Base-by-base conservation (phyloP, 2,113 vertebrate species). In the Toxostoma redivivum region DNA sequence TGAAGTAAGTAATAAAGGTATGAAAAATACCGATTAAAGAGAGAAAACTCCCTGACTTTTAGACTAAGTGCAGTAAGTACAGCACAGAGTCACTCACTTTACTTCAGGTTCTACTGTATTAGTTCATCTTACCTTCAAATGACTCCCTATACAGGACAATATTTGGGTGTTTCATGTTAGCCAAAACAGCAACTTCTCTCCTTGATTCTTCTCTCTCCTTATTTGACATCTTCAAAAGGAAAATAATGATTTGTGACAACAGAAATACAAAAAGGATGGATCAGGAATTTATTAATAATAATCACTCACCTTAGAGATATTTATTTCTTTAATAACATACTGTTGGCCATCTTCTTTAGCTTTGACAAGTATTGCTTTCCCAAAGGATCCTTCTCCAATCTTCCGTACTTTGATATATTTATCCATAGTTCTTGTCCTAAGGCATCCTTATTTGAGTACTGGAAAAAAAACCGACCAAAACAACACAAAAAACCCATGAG, bases 291-390 rank as follows among this genome's bases (percentile, higher is more conserved):
- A 69, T 53, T 33, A 79, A 42, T 16, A 82, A 57, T 13, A 87
- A 71, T n/a, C 24, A 77, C 90, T 98, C 90, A 99, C 99, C 97
- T 98, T 98, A 67, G 99, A 99, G 95, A 99, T 99, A 91, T 98
- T 98, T 95, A 99, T 99, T 98, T 99, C 99, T 91, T 99, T 99
- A 97, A 99, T 99, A 98, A 99, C 99, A 95, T 99, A 99, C 19
- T 99, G 99, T 64, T 94, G 98, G 60, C 97, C 98, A 97, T 99
- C 98, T 95, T 98, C 98, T 96, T 98, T 99, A 95, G 99, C 98
- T 97, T 98, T 99, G 61, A 99, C 99, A 48, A 99, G 98, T 96
- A 99, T 97, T 50, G 99, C 99, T 96, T 99, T 99, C 84, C 99
- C 99, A 96, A 99, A 99, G 15, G 99, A 99, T 81, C 99, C 99